Evolutionary conservation across 2,888 invertebrate species (phyloP).

Genomic region (Diplolepis rosae): DNA sequence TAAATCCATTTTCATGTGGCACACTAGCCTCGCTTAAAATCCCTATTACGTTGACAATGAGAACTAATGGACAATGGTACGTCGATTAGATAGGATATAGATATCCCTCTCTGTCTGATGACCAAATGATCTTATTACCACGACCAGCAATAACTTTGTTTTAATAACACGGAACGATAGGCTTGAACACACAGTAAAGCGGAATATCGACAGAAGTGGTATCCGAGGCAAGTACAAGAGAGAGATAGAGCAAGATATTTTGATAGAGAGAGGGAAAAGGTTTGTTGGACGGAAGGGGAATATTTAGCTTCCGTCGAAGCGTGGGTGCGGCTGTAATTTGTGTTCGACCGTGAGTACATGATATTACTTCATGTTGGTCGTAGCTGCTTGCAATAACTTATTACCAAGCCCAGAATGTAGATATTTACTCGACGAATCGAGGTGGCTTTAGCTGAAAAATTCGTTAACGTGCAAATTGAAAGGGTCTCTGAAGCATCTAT

Average conservation of each 20-base stretch:
- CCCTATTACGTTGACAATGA: slow-evolving; percentile 19
- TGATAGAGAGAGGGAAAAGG: slow-evolving; percentile 1
- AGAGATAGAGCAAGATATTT: slow-evolving; percentile 6
- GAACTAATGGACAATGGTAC: slow-evolving; percentile 24
- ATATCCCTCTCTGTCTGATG: slow-evolving; percentile 11
- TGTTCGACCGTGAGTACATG: slow-evolving; percentile 48
- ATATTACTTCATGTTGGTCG: slow-evolving; percentile 49
- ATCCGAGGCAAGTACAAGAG: background rate
- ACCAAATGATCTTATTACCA: slow-evolving; percentile 43
- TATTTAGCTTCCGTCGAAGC: slow-evolving; percentile 33
- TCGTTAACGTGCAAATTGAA: slow-evolving; percentile 65
- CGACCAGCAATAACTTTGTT: slow-evolving; percentile 34
- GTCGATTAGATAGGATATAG: slow-evolving; percentile 18
- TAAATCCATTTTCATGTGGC: slow-evolving; percentile 12
- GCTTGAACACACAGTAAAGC: background rate
- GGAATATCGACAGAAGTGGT: background rate
- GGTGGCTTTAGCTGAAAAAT: slow-evolving; percentile 46
- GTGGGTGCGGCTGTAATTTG: slow-evolving; percentile 56
- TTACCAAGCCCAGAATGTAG: slow-evolving; percentile 48
- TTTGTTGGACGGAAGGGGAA: background rate
- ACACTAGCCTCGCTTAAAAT: slow-evolving; percentile 15
- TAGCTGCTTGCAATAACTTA: slow-evolving; percentile 49
- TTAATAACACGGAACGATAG: slow-evolving; percentile 31
- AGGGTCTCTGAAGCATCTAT: slow-evolving; percentile 49
- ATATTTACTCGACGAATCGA: slow-evolving; percentile 51